Base-by-base conservation (phyloP, 2,888 invertebrate species). In the Limnephilus rhombicus region DNA sequence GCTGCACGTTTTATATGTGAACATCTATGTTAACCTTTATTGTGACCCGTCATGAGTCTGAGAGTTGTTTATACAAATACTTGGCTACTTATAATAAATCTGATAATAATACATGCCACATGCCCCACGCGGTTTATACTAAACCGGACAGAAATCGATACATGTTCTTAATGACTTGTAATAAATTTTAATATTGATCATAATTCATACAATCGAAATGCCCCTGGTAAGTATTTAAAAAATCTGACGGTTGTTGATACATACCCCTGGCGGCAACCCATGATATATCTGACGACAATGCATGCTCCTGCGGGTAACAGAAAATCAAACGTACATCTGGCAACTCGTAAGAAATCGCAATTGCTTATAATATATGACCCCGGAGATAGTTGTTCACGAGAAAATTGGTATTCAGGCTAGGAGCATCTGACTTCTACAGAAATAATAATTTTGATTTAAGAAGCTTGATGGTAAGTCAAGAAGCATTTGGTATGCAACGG, bases 401-500 rank as follows among this genome's bases (percentile, higher is more conserved):
- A 68, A 68, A 13, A 24, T 68, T 18, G 7, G 24, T 9, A n/a
- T 68, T 9, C 68, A 68, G n/a, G n/a, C n/a, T n/a, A n/a, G n/a
- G n/a, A 68, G 24, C 68, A 68, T 68, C 24, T 68, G 68, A 68
- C 68, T 68, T n/a, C 18, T 9, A 68, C 24, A n/a, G 24, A 68
- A 68, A n/a, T 9, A 68, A 68, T 24, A 0, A 68, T n/a, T 68
- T 68, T 24, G 24, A 68, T 68, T 68, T 68, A 68, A 68, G 68
- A n/a, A 68, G 68, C 68, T 37, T 86, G 37, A 86, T 89, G 88
- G 12, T 34, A 89, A 13, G 18, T 80, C 80, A 89, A 18, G n/a
- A 89, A 89, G 34, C 88, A 89, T 89, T 89, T 89, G 12, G 88
- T 89, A n/a, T 89, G 88, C 24, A 89, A 41, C 1, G 88, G 88